Base-by-base conservation (phyloP, 2,113 vertebrate species). In the Aphelocoma coerulescens region DNA sequence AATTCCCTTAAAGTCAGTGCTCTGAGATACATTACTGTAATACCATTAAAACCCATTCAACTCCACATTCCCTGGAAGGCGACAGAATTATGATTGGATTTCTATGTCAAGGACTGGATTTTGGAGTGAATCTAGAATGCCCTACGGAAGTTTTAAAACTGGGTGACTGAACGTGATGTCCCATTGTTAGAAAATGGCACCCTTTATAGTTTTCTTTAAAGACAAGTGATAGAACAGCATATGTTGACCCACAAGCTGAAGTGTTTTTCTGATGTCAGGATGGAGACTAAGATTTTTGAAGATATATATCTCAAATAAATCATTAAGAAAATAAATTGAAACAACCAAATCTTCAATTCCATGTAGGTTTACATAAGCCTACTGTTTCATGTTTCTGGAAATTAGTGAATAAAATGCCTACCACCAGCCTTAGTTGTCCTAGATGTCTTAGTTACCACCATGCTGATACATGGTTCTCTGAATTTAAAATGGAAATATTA, bases 1-100 rank as follows among this genome's bases (percentile, higher is more conserved):
- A 95, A 96, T 96, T 96, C 81, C 20, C 67, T 91, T 85, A 80
- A 90, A 71, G 61, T 84, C 83, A 85, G 26, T 77, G 66, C 26
- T 96, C 44, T 90, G 37, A 90, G 81, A 91, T 43, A 78, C 17
- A 72, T 76, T 94, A 80, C 67, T 3, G 0, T 79, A 91, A 89
- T 37, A 58, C 16, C 37, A 76, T 91, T 95, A 84, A 61, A 87
- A 84, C 17, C 3, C 13, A 63, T 63, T 77, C 65, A 79, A 81
- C 68, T 71, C 10, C 72, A 55, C 63, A 90, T 48, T 72, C 33
- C 61, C 41, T 90, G 33, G 35, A 91, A 93, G 81, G 39, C 54
- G 21, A 35, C 33, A 89, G 39, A 96, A 90, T 81, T 76, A 73
- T 11, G 14, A 77, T 32, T 59, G 86, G 22, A 86, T 73, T 89